Percentiles rank a stretch among this genome's conserved stretches.
Conservation (phyloP, 2,888 invertebrate species). For the Ischnus inquisitorius region DNA sequence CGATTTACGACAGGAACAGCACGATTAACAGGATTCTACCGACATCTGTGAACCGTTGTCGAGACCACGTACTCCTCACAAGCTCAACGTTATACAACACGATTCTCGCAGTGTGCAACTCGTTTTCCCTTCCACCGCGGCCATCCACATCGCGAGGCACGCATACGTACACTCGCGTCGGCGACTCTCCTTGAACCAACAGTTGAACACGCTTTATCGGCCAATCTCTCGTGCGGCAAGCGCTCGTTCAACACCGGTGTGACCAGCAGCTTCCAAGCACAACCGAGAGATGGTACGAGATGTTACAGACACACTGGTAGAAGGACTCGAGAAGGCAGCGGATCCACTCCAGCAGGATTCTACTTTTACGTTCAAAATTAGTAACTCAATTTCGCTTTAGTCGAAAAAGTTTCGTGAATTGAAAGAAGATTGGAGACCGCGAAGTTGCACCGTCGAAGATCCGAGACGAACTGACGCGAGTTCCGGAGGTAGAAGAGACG, state of each 20-base stretch:
- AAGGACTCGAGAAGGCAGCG: conserved; percentile 41
- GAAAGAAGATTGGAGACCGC: conserved; percentile 17
- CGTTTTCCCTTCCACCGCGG: conserved; percentile 64
- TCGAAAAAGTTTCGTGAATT: not conserved
- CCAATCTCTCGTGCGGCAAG: conserved; percentile 73
- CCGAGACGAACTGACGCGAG: conserved; percentile 66
- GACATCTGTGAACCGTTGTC: conserved; percentile 83
- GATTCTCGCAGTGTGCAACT: conserved; percentile 59
- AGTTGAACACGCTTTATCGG: conserved; percentile 80
- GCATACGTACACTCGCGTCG: conserved; percentile 49
- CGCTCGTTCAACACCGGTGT: conserved; percentile 68
- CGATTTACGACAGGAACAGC: conserved; percentile 51
- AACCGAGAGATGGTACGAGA: conserved; percentile 82
- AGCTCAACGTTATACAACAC: conserved; percentile 54
- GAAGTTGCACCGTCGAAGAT: conserved; percentile 56
- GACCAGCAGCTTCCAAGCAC: conserved; percentile 79
- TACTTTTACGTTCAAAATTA: not conserved
- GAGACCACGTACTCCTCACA: conserved; percentile 77
- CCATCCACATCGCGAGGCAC: conserved; percentile 41
- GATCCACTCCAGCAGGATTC: conserved; percentile 11
- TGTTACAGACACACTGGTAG: conserved; percentile 36
- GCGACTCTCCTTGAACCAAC: conserved; percentile 64
- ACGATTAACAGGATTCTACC: conserved; percentile 71
- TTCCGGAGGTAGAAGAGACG: conserved; percentile 30
- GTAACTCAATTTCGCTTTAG: not conserved